These are phyloP conservation scores for Epiperipatus broadwayi DNA, from an alignment of 2,888 invertebrate genomes.

Conservation along the genomic window DNA sequence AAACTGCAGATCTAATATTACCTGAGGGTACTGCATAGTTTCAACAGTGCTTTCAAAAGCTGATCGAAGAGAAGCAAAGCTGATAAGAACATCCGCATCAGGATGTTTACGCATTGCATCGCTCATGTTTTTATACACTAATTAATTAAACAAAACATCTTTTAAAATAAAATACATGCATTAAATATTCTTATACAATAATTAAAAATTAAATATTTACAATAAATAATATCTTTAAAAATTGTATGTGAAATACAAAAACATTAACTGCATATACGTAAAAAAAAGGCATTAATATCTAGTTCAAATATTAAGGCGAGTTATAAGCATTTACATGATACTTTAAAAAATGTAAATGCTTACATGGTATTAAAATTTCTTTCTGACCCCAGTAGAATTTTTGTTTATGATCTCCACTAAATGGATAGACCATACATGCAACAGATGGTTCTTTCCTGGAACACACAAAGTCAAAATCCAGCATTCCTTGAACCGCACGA, in stretches of 20 bases:
- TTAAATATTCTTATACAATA: no score
- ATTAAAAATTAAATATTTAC: no score
- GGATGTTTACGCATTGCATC: constrained; percentile 88
- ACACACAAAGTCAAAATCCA: constrained; percentile 89
- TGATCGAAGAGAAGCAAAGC: constrained; percentile 90
- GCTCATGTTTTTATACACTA: constrained; percentile 87
- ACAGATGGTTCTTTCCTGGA: constrained; percentile 61
- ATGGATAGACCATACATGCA: constrained; percentile 92
- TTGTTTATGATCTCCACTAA: constrained; percentile 94
- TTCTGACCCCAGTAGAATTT: constrained; percentile 99
- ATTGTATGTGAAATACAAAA: no score
- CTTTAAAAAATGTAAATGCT: constrained; percentile 8
- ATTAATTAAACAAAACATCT: constrained; percentile 14
- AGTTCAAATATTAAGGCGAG: no score
- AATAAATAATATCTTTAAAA: no score
- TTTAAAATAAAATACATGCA: constrained; percentile 4
- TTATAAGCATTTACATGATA: no score
- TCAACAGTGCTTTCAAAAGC: constrained; percentile 92
- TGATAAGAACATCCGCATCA: constrained; percentile 79
- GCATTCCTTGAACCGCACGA: constrained; percentile 83
- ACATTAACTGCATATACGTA: no score
- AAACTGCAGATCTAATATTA: constrained; percentile 18
- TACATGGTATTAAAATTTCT: constrained; percentile 61
- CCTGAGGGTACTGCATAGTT: constrained; percentile 70
- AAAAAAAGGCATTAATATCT: no score